Evolutionary conservation across 2,888 invertebrate genomes (phyloP).

Genomic region (Mactromeris polynyma): DNA sequence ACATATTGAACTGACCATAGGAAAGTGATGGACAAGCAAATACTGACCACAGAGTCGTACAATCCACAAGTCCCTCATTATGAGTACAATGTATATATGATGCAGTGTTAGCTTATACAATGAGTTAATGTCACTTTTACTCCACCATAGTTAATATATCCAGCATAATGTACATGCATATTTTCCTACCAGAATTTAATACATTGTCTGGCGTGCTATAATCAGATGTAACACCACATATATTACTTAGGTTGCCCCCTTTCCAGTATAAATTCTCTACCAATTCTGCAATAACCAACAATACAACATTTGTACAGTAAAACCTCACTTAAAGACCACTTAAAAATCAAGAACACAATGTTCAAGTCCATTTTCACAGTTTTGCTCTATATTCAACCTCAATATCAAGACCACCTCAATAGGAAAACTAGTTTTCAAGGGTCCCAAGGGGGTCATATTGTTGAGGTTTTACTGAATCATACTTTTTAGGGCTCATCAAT

Average conservation of each 20-base stretch:
- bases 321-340: no score
- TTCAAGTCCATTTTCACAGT: no score
- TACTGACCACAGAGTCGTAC: background rate
- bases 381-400: no score
- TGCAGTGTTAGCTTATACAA: background rate
- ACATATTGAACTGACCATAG: no score
- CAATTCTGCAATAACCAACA: constrained; percentile 43
- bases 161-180: constrained; percentile 29
- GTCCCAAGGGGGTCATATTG: no score
- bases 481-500: no score
- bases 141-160: constrained; percentile 15
- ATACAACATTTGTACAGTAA: no score
- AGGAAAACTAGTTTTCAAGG: no score
- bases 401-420: no score
- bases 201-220: constrained; percentile 12
- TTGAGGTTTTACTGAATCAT: no score
- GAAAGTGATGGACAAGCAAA: background rate
- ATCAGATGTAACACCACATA: constrained; percentile 45
- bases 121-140: constrained; percentile 1
- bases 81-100: background rate
- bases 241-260: constrained; percentile 57
- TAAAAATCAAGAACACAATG: no score
- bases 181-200: constrained; percentile 19
- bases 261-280: constrained; percentile 64
- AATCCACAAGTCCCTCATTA: background rate